These are phyloP conservation scores for Pherbina coryleti DNA, from an alignment of 2,888 invertebrate species.

Conservation along the genomic window DNA sequence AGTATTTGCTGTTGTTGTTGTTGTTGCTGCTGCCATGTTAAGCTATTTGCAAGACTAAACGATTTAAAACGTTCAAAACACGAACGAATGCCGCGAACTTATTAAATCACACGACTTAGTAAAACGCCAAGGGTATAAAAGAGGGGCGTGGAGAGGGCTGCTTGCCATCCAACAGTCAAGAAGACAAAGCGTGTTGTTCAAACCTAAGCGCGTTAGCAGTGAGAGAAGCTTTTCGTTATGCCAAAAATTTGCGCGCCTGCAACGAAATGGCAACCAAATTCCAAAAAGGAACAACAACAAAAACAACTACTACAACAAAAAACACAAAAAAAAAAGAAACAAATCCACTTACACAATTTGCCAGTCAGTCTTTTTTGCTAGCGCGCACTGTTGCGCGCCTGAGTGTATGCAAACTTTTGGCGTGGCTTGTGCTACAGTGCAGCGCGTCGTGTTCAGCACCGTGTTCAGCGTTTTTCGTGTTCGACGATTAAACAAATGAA, in stretches of 20 bases:
- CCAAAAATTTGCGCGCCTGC: background rate
- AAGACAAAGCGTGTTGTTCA: background rate
- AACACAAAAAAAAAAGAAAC: background rate
- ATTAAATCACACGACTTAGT: constrained; percentile 20
- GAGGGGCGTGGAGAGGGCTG: background rate
- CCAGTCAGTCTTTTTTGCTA: background rate
- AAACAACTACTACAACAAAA: background rate
- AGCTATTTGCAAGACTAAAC: constrained; percentile 18
- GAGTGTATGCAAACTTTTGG: constrained; percentile 14
- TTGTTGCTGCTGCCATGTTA: constrained; percentile 5
- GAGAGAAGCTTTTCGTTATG: background rate
- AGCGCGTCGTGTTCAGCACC: background rate
- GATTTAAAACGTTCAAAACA: constrained; percentile 14
- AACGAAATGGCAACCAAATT: background rate
- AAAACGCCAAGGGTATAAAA: background rate
- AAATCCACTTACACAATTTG: background rate
- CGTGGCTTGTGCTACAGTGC: background rate
- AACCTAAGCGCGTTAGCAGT: too few relatives aligned
- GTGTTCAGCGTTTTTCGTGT: background rate
- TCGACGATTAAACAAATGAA: constrained; percentile 19
- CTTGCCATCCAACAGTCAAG: background rate
- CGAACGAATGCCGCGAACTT: constrained; percentile 16
- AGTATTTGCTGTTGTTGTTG: background rate
- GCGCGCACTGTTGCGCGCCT: background rate
- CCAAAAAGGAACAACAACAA: background rate